Conservation (phyloP, 1,140 invertebrate genomes). For the Globodera ellingtonae region DNA sequence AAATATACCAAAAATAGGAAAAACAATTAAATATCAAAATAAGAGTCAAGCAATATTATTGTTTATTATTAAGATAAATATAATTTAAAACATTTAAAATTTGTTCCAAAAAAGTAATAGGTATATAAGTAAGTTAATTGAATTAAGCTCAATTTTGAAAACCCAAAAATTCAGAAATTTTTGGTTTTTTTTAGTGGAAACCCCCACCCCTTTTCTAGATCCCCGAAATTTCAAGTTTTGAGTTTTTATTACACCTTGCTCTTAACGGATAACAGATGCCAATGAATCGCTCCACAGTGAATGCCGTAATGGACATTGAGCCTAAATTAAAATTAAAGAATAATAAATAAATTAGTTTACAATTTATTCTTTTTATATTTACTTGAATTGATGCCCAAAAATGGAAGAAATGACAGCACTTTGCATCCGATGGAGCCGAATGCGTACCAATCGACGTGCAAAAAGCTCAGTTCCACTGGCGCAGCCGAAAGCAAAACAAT, state of each 20-base stretch:
- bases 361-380: not conserved
- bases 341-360: not conserved
- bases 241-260: slow-evolving; percentile 63
- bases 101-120: no score
- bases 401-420: slow-evolving; percentile 73
- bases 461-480: slow-evolving; percentile 71
- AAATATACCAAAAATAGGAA: slow-evolving; percentile 59
- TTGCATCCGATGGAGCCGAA: slow-evolving; percentile 72
- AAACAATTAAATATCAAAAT: not conserved
- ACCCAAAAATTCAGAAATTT: no score
- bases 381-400: slow-evolving; percentile 70
- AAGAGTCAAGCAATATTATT: no score
- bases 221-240: no score
- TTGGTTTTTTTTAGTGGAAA: no score
- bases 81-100: no score
- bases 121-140: no score
- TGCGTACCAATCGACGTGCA: slow-evolving; percentile 71
- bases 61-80: no score
- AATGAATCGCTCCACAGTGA: slow-evolving; percentile 73
- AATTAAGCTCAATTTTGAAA: no score
- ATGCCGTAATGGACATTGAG: slow-evolving; percentile 73
- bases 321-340: slow-evolving; percentile 66
- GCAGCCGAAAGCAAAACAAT: slow-evolving; percentile 71
- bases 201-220: no score
- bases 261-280: slow-evolving; percentile 72